Evolutionary conservation across 1,140 invertebrate species (phyloP).

Genomic region (Psilanteris sp.): DNA sequence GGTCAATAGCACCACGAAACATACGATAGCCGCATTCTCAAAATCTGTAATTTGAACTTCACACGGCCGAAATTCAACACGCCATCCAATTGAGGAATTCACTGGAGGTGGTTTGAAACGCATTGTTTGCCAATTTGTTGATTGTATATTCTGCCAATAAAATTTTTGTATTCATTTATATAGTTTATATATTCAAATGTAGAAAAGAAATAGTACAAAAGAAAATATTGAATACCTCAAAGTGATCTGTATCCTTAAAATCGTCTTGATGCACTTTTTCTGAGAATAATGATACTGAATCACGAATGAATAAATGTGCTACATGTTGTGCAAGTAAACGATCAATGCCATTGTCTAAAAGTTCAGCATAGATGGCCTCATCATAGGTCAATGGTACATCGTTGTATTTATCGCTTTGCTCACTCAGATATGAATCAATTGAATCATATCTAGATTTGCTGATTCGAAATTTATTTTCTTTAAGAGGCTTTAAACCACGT

Average conservation of each 20-base stretch:
- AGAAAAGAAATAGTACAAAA: not conserved
- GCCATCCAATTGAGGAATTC: slow-evolving; percentile 97
- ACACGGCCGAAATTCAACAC: slow-evolving; percentile 99
- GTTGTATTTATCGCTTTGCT: slow-evolving; percentile 92
- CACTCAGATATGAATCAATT: slow-evolving; percentile 97
- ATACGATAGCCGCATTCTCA: slow-evolving; percentile 99
- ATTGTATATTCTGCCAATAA: slow-evolving; percentile 95
- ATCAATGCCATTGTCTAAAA: slow-evolving; percentile 94
- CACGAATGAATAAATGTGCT: slow-evolving; percentile 98
- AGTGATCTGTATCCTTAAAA: slow-evolving; percentile 96
- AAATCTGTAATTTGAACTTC: slow-evolving; percentile 99
- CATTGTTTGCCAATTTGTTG: slow-evolving; percentile 99
- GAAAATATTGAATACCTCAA: slow-evolving; percentile 86
- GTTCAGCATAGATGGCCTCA: slow-evolving; percentile 88
- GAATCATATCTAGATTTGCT: slow-evolving; percentile 98
- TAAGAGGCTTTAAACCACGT: slow-evolving; percentile 88
- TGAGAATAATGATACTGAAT: slow-evolving; percentile 96
- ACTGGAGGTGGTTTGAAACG: slow-evolving; percentile 98
- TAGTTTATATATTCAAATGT: not conserved
- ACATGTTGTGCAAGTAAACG: slow-evolving; percentile 95
- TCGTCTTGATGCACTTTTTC: slow-evolving; percentile 98
- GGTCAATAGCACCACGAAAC: slow-evolving; percentile 97
- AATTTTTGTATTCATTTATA: slow-evolving; percentile 8
- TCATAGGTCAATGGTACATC: slow-evolving; percentile 95
- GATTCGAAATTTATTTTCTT: slow-evolving; percentile 91